Evolutionary conservation across 2,797 vertebrate species (phyloP).

Genomic region (Myotis daubentonii): DNA sequence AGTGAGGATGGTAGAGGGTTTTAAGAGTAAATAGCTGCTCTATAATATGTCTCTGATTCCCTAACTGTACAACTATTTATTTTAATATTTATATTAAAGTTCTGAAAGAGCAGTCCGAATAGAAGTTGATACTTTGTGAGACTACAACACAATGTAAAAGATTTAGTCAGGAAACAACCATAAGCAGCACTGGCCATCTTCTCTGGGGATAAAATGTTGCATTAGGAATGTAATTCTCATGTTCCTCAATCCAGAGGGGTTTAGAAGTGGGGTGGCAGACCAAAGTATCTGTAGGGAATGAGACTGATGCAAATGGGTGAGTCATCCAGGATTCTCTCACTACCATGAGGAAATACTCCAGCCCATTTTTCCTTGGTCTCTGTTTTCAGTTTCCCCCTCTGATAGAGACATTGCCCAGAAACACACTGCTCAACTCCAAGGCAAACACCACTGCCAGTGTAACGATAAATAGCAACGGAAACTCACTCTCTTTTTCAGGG

Average conservation of each 20-base stretch:
- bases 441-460: neutral
- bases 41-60: neutral
- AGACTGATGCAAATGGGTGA: neutral
- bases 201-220: neutral
- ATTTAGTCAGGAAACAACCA: neutral
- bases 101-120: neutral
- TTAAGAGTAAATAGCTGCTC: neutral
- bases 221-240: no score
- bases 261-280: neutral
- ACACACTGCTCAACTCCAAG: neutral
- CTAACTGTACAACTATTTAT: neutral
- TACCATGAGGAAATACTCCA: neutral
- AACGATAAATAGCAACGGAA: neutral
- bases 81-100: neutral
- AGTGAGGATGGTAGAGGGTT: neutral
- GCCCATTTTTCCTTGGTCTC: neutral
- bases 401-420: neutral
- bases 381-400: neutral
- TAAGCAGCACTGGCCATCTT: neutral
- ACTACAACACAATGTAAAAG: neutral
- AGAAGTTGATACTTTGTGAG: neutral
- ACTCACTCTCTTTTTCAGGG: neutral
- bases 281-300: neutral
- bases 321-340: neutral
- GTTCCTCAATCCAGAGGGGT: neutral